Conservation (phyloP, 2,797 vertebrate species). For the Coilia nasus region DNA sequence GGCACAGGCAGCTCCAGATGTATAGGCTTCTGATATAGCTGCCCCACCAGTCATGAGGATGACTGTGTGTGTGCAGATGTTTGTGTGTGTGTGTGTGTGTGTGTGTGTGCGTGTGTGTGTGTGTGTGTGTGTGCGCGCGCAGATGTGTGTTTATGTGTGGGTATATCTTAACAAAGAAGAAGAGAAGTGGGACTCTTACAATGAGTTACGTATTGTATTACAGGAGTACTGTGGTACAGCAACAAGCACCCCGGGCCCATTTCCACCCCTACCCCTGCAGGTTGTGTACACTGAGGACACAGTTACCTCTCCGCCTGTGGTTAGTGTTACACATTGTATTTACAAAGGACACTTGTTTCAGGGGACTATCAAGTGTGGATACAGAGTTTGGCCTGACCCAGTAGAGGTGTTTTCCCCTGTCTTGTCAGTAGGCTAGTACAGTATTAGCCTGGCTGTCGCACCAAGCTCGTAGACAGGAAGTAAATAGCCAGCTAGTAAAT, state of each 20-base stretch:
- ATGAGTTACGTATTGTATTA: not conserved
- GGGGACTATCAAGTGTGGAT: not conserved
- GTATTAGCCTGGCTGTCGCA: too few species aligned
- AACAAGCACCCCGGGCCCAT: not conserved
- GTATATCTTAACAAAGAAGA: not conserved
- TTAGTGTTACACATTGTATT: not conserved
- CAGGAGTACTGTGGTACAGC: not conserved
- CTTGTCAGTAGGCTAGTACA: not conserved
- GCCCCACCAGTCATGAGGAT: not conserved
- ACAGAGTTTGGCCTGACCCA: not conserved
- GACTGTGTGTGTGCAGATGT: not conserved
- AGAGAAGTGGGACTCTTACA: not conserved
- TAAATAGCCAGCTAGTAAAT: too few species aligned
- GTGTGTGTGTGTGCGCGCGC: conserved; percentile 10
- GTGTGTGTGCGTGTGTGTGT: conserved; percentile 33
- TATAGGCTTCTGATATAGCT: not conserved
- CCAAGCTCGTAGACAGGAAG: too few species aligned
- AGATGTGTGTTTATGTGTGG: not conserved
- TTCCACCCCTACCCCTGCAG: not conserved
- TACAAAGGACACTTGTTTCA: not conserved
- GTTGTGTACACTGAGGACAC: not conserved
- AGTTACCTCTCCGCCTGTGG: conserved; percentile 4
- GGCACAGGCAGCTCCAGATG: not conserved
- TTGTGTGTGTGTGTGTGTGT: conserved; percentile 14
- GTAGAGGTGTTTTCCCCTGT: not conserved